Percentiles rank a stretch among this genome's conserved stretches.
Evolutionary conservation across 2,888 invertebrate species (phyloP).

Genomic region (Spisula solida): DNA sequence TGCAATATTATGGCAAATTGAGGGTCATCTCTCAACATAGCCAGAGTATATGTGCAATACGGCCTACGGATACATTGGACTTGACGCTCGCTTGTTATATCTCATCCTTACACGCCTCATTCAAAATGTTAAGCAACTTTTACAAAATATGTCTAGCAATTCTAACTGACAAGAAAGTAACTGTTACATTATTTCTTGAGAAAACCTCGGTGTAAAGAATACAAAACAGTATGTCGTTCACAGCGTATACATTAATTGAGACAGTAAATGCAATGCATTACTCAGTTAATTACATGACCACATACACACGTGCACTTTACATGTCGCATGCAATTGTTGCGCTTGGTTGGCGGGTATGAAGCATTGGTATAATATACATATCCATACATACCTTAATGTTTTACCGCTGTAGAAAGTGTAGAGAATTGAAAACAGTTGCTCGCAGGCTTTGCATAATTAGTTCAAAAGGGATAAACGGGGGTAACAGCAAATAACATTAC

Average conservation of each 20-base stretch:
- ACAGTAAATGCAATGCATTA: background rate
- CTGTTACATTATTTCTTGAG: background rate
- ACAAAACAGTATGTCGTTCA: background rate
- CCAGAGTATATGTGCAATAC: too few relatives aligned
- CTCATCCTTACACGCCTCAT: too few relatives aligned
- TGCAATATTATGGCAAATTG: too few relatives aligned
- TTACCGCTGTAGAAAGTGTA: slow-evolving; percentile 29
- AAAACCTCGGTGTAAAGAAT: background rate
- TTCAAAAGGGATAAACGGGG: background rate
- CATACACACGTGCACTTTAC: slow-evolving; percentile 21
- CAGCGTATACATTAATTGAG: background rate
- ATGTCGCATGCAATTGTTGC: slow-evolving; percentile 26
- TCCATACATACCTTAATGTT: slow-evolving; percentile 39
- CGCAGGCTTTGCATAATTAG: slow-evolving; percentile 19
- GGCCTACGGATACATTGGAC: too few relatives aligned
- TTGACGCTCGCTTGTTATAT: too few relatives aligned
- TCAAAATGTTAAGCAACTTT: too few relatives aligned
- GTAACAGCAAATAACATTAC: background rate
- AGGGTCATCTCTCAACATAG: too few relatives aligned
- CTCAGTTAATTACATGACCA: slow-evolving; percentile 15
- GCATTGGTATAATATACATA: background rate
- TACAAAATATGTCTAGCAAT: too few relatives aligned
- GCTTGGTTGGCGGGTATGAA: slow-evolving; percentile 13
- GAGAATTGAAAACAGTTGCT: background rate
- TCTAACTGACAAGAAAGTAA: too few relatives aligned